Base-by-base conservation (phyloP, 2,113 vertebrate species). In the Puma concolor region DNA sequence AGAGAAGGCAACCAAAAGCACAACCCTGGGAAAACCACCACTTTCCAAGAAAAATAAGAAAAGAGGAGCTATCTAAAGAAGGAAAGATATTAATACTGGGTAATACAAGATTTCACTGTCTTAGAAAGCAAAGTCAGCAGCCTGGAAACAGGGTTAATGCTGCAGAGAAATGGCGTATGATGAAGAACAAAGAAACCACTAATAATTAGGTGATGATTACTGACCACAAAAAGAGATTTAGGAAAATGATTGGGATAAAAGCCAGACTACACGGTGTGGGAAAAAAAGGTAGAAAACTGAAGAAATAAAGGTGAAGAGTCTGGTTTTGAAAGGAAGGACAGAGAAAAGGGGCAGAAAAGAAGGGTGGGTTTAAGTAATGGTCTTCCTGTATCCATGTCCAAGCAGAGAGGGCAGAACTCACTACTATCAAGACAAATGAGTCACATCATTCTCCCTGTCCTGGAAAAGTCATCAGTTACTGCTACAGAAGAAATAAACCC, bases 281-380 rank as follows among this genome's bases (percentile, higher is more conserved):
- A 76, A 31, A 50, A 29, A 41, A 88, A 6, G 38, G 11, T 31
- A 66, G 21, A n/a, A 31, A 88, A 94, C 33, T 84, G 14, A 72
- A 48, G 64, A 95, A 95, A 88, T 36, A 67, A 93, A 84, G 21
- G 19, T 66, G 63, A 82, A 89, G 36, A 88, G n/a, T 76, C 74
- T 44, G 2, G 23, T 81, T 86, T 90, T 94, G 29, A 93, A 89
- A 12, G 9, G 41, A 76, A 85, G 60, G 41, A 81, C 54, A 64
- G 36, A 41, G 81, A 89, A 85, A 29, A 66, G n/a, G 2, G 57
- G 29, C 7, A 79, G 36, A 66, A 91, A 71, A 85, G 44, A 57
- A 85, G 9, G 12, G 88, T 60, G 72, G 36, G 44, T 41, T 25
- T 57, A 95, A 81, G 60, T 27, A 54, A 41, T 66, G 84, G 36